These are phyloP conservation scores for Hylaeus anthracinus DNA, from an alignment of 1,140 invertebrate species.

Conservation along the genomic window DNA sequence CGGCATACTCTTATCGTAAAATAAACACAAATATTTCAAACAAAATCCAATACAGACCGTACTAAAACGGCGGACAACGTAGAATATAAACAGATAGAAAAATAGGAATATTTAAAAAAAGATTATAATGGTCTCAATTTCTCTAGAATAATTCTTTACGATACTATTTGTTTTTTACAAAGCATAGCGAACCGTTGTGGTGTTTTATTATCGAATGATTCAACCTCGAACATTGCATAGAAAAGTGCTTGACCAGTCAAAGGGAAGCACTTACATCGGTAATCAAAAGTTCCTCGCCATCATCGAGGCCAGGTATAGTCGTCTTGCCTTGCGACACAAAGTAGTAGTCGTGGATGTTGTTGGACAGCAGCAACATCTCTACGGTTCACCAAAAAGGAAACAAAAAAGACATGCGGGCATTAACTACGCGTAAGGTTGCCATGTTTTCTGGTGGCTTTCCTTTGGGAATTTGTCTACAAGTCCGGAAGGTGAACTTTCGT, in stretches of 20 bases:
- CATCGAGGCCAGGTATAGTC: slow-evolving; percentile 96
- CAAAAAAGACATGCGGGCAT: slow-evolving; percentile 78
- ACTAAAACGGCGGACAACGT: too few species aligned
- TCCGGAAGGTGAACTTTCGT: not conserved
- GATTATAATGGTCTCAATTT: too few species aligned
- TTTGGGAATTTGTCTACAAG: slow-evolving; percentile 38
- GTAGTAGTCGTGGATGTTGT: slow-evolving; percentile 94
- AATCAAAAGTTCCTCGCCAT: slow-evolving; percentile 95
- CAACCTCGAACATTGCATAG: not conserved
- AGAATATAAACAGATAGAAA: too few species aligned
- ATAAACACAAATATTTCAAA: too few species aligned
- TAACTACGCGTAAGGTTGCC: slow-evolving; percentile 65
- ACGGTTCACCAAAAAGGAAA: slow-evolving; percentile 70
- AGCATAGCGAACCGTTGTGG: not conserved
- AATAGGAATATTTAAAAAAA: too few species aligned
- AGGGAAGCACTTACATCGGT: slow-evolving; percentile 93
- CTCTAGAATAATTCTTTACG: too few species aligned
- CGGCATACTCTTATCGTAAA: too few species aligned
- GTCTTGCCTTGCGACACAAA: slow-evolving; percentile 98
- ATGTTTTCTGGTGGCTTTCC: slow-evolving; percentile 75
- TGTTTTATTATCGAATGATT: not conserved
- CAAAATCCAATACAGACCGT: too few species aligned
- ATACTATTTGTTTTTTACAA: not conserved
- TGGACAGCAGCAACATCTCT: slow-evolving; percentile 92
- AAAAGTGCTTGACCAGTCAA: slow-evolving; percentile 43